These are phyloP conservation scores for Nezara viridula DNA, from an alignment of 2,888 invertebrate species.

Conservation along the genomic window DNA sequence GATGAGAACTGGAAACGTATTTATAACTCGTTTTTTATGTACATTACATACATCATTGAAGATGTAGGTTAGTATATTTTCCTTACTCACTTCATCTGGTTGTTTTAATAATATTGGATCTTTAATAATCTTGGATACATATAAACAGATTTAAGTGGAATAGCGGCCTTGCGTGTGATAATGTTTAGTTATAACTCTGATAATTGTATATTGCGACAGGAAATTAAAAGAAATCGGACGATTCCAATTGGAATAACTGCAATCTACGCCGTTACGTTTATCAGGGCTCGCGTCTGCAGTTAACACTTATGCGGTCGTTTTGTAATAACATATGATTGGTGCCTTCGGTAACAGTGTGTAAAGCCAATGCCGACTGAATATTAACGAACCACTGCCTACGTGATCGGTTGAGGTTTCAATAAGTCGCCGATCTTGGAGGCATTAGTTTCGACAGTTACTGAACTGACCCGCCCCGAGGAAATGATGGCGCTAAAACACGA, in stretches of 20 bases:
- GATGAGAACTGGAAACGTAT: no score
- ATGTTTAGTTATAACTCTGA: not conserved
- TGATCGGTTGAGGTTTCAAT: conserved; percentile 35
- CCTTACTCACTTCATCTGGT: no score
- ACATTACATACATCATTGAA: no score
- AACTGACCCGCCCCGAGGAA: not conserved
- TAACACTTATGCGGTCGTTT: conserved; percentile 25
- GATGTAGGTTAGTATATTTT: no score
- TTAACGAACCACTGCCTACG: conserved; percentile 37
- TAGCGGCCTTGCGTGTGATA: not conserved
- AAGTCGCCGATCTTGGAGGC: conserved; percentile 8
- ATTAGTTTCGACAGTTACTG: not conserved
- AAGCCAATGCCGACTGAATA: conserved; percentile 19
- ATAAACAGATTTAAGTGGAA: no score
- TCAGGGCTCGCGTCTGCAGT: not conserved
- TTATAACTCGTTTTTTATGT: no score
- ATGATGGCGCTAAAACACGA: not conserved
- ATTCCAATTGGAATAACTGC: not conserved
- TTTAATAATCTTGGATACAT: no score
- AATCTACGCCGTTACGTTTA: not conserved
- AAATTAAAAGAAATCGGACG: not conserved
- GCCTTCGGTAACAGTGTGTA: conserved; percentile 30
- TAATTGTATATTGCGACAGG: not conserved
- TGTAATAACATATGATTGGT: conserved; percentile 30
- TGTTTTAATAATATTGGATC: no score